Conservation (phyloP, 1,140 invertebrate genomes). For the Catajapyx aquilonaris region DNA sequence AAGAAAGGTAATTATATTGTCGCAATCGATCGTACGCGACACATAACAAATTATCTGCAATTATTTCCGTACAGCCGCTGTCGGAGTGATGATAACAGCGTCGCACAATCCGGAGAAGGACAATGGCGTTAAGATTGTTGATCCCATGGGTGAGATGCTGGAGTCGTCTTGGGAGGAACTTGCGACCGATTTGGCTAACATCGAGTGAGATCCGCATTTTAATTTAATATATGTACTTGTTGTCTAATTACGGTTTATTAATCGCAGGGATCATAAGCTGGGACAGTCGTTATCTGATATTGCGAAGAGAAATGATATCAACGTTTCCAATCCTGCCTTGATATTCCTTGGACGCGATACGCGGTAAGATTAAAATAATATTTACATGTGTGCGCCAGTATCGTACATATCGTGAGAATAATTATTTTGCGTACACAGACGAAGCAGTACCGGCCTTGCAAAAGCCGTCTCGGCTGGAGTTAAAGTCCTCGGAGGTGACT, state of each 20-base stretch:
- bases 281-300: too few species aligned
- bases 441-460: not conserved
- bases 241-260: too few species aligned
- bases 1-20: conserved; percentile 44
- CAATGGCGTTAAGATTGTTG: conserved; percentile 93
- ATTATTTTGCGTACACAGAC: not conserved
- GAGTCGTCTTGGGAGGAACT: conserved; percentile 72
- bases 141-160: conserved; percentile 91
- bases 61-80: conserved; percentile 23
- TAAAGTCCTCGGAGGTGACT: not conserved
- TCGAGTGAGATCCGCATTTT: too few species aligned
- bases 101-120: conserved; percentile 93
- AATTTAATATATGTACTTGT: too few species aligned
- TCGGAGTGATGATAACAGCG: conserved; percentile 97
- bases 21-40: not conserved
- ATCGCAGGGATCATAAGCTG: too few species aligned
- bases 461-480: not conserved
- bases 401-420: too few species aligned
- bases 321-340: too few species aligned
- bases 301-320: too few species aligned
- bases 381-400: too few species aligned
- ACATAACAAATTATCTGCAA: conserved; percentile 9
- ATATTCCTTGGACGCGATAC: too few species aligned
- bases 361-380: too few species aligned
- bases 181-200: conserved; percentile 67